Conservation (phyloP, 64 coral and sea anemone genomes). For the Orbicella faveolata region DNA sequence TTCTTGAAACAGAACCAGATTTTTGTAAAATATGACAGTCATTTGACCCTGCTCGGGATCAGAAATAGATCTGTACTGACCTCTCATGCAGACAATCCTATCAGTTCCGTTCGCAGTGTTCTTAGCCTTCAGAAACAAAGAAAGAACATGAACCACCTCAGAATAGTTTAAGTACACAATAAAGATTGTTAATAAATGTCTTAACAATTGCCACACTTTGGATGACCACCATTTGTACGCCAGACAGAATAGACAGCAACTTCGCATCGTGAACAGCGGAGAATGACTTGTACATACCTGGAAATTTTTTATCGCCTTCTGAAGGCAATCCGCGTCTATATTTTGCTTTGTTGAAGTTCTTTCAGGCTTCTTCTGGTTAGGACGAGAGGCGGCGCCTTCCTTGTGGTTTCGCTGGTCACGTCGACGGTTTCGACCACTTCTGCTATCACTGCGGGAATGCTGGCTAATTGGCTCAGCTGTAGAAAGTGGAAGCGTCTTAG, state of each 20-base stretch:
- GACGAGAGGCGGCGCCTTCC: no score
- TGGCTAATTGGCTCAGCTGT: no score
- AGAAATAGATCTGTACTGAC: slow-evolving; percentile 2
- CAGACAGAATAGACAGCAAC: background rate
- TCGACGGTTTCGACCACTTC: background rate
- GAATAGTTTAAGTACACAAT: no score
- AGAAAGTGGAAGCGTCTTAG: background rate
- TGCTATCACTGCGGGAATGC: no score
- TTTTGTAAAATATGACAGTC: background rate
- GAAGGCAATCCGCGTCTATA: background rate
- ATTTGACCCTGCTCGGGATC: no score
- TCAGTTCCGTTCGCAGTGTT: slow-evolving; percentile 9
- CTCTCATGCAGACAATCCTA: slow-evolving; percentile 29
- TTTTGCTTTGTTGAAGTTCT: background rate
- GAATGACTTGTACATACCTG: background rate
- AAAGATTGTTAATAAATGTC: no score
- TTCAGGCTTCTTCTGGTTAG: background rate
- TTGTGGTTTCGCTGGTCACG: no score
- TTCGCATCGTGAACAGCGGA: background rate
- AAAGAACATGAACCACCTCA: background rate
- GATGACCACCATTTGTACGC: no score
- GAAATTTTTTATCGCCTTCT: background rate
- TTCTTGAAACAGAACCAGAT: background rate
- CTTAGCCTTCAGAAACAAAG: background rate
- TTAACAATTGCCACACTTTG: no score